phyloP scores from a whole-genome alignment of 2,797 vertebrate genomes.

The Scarus forsteni region DNA sequence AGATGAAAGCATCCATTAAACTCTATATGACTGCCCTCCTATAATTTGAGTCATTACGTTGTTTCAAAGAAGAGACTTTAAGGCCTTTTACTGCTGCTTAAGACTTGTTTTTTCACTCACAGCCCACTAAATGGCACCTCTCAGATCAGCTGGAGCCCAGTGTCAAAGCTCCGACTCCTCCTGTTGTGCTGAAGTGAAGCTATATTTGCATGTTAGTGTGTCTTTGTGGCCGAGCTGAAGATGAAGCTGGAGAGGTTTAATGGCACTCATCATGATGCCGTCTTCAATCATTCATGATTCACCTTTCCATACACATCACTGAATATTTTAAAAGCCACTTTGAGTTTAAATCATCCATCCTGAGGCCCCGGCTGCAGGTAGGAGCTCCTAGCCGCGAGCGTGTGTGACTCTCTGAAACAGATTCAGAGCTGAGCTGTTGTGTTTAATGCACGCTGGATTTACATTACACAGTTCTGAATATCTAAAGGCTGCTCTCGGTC shows the following conservation, averaged over 20 bases:
- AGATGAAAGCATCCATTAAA: constrained; percentile 41
- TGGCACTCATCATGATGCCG: constrained; percentile 37
- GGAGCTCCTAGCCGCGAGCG: background rate
- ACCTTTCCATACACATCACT: constrained; percentile 50
- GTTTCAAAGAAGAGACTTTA: constrained; percentile 6
- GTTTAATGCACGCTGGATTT: constrained; percentile 1
- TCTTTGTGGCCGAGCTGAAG: constrained; percentile 14
- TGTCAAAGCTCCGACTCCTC: background rate
- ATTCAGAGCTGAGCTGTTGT: background rate
- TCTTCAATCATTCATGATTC: constrained; percentile 67
- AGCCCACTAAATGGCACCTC: constrained; percentile 3
- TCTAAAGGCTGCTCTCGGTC: constrained; percentile 8
- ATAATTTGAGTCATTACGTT: constrained; percentile 5
- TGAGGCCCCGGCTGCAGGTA: constrained; percentile 17
- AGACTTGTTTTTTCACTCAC: constrained; percentile 21
- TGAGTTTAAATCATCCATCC: constrained; percentile 29
- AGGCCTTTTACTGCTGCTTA: constrained; percentile 5
- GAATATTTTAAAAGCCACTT: constrained; percentile 52
- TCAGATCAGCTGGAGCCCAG: background rate
- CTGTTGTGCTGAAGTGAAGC: constrained; percentile 2
- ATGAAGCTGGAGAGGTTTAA: constrained; percentile 27
- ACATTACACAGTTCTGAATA: background rate
- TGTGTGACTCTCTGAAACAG: background rate
- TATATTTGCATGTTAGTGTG: constrained; percentile 26
- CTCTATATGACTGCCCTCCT: background rate